phyloP scores from a whole-genome alignment of 2,797 vertebrate species.

The Mormyrus proboscirostris region DNA sequence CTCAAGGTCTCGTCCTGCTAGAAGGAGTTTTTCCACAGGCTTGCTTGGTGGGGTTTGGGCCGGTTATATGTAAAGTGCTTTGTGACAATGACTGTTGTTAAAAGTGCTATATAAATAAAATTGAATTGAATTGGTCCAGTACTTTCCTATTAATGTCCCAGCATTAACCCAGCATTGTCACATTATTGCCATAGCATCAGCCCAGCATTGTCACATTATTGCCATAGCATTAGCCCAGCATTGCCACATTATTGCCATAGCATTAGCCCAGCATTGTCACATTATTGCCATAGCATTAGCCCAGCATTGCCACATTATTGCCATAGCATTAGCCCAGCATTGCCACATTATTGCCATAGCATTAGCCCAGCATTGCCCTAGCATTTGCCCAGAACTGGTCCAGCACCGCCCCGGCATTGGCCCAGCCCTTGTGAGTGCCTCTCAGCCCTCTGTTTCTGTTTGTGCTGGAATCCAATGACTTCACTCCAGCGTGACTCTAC shows the following conservation, averaged over 20 bases:
- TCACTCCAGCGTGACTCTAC: conserved; percentile 1
- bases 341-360: background rate
- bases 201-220: background rate
- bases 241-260: background rate
- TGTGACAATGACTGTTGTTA: no score
- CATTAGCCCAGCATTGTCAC: background rate
- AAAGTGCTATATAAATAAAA: no score
- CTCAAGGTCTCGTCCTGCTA: no score
- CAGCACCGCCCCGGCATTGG: background rate
- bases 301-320: no score
- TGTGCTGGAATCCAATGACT: conserved; percentile 13
- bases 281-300: background rate
- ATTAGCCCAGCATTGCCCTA: background rate
- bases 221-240: background rate
- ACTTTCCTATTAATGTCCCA: background rate
- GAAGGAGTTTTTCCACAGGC: no score
- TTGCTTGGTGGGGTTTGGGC: no score
- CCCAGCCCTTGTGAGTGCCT: background rate
- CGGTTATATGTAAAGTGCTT: no score
- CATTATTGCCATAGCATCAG: background rate
- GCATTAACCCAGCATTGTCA: background rate
- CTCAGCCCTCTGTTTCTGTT: background rate
- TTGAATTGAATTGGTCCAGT: background rate
- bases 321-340: background rate
- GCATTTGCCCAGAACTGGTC: background rate